phyloP scores from a whole-genome alignment of 2,888 invertebrate species.

The Callosobruchus maculatus region DNA sequence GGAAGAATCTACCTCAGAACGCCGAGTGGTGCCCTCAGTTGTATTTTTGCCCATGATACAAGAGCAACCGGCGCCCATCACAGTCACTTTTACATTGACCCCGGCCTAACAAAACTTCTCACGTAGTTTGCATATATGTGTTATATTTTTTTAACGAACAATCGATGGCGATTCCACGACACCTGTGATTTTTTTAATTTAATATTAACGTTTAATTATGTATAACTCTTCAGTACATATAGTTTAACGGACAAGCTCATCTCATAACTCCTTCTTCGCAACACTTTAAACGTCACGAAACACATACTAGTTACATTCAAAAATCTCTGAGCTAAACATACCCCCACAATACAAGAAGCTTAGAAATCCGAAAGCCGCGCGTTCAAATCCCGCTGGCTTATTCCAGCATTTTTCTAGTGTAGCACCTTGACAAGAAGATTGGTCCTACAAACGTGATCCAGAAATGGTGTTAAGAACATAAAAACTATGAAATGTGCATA shows the following conservation, averaged over 20 bases:
- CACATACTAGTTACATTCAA: too few relatives aligned
- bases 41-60: conserved; percentile 92
- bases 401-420: too few relatives aligned
- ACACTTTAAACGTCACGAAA: too few relatives aligned
- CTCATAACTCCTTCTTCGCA: not conserved
- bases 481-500: too few relatives aligned
- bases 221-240: conserved; percentile 43
- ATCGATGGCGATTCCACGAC: conserved; percentile 52
- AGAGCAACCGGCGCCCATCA: conserved; percentile 79
- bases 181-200: conserved; percentile 53
- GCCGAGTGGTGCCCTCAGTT: conserved; percentile 81
- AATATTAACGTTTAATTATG: conserved; percentile 42
- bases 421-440: too few relatives aligned
- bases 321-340: too few relatives aligned
- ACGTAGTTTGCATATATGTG: conserved; percentile 45
- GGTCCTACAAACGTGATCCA: too few relatives aligned
- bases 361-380: too few relatives aligned
- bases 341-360: too few relatives aligned
- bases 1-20: conserved; percentile 55
- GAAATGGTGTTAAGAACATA: too few relatives aligned
- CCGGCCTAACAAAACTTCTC: conserved; percentile 67
- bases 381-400: too few relatives aligned
- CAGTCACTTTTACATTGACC: conserved; percentile 89
- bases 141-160: conserved; percentile 48
- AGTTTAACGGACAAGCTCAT: not conserved